Percentiles rank a stretch among this genome's conserved stretches.
Evolutionary conservation across 1,140 invertebrate genomes (phyloP).

Genomic region (Brachionus asplanchnoidis): DNA sequence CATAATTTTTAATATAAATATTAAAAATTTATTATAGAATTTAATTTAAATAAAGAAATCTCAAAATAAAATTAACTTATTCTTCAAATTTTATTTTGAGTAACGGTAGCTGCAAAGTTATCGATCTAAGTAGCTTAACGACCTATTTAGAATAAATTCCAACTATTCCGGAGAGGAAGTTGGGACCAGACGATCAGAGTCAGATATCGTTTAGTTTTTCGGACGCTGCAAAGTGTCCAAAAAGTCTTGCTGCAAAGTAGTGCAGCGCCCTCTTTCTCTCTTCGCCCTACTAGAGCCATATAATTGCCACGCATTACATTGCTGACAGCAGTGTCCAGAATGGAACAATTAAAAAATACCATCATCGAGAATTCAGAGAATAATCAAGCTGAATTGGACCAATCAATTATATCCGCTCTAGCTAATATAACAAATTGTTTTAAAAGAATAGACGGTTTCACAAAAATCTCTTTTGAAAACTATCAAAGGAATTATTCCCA

Average conservation of each 20-base stretch:
- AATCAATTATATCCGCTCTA: no score
- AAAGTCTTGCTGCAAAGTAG: not conserved
- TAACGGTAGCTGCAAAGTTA: not conserved
- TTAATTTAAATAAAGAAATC: not conserved
- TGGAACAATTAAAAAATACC: no score
- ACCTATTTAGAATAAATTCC: not conserved
- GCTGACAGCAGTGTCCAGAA: no score
- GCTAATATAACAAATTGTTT: no score
- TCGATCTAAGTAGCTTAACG: not conserved
- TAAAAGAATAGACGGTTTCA: no score
- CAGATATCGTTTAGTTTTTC: not conserved
- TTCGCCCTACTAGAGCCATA: not conserved
- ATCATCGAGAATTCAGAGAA: no score
- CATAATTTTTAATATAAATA: not conserved
- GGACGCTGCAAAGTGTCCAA: not conserved
- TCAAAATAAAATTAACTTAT: not conserved
- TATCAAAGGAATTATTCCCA: no score
- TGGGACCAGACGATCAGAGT: not conserved
- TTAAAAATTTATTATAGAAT: not conserved
- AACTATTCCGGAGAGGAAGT: not conserved
- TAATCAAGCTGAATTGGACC: no score
- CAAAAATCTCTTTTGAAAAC: no score
- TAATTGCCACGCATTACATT: not conserved
- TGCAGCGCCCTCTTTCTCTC: not conserved
- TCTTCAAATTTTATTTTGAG: not conserved